Conservation (phyloP, 2,888 invertebrate genomes). For the Drosophila prostipennis region DNA sequence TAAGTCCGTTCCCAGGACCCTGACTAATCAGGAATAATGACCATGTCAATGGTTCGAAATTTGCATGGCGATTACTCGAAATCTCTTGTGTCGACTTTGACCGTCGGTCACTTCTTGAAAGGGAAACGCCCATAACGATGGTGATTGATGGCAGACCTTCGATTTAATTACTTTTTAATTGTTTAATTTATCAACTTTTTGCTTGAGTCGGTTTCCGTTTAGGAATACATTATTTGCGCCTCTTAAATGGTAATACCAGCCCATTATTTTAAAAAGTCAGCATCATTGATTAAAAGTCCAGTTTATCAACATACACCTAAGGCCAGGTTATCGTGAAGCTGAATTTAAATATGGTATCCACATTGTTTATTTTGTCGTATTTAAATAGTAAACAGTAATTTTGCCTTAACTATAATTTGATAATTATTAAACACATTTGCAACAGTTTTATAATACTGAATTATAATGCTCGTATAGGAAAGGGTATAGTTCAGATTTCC, state of each 20-base stretch:
- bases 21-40: constrained; percentile 70
- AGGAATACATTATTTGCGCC: neutral
- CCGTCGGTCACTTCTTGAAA: constrained; percentile 1
- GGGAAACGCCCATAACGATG: neutral
- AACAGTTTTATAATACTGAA: too few species aligned
- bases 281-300: too few species aligned
- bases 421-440: too few species aligned
- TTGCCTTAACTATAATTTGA: too few species aligned
- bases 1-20: constrained; percentile 27
- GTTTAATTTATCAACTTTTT: constrained; percentile 41
- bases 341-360: too few species aligned
- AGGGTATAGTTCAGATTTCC: too few species aligned
- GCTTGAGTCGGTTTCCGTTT: neutral
- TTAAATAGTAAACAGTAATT: too few species aligned
- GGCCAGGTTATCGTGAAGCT: too few species aligned
- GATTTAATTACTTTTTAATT: constrained; percentile 69
- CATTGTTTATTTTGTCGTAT: too few species aligned
- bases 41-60: constrained; percentile 17
- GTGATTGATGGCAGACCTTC: constrained; percentile 21
- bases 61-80: constrained; percentile 58
- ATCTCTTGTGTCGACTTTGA: constrained; percentile 52
- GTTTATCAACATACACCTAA: too few species aligned
- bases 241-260: neutral
- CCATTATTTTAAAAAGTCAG: too few species aligned
- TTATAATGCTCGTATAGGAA: too few species aligned